Base-by-base conservation (phyloP, 2,888 invertebrate species). In the Synergus japonicus region DNA sequence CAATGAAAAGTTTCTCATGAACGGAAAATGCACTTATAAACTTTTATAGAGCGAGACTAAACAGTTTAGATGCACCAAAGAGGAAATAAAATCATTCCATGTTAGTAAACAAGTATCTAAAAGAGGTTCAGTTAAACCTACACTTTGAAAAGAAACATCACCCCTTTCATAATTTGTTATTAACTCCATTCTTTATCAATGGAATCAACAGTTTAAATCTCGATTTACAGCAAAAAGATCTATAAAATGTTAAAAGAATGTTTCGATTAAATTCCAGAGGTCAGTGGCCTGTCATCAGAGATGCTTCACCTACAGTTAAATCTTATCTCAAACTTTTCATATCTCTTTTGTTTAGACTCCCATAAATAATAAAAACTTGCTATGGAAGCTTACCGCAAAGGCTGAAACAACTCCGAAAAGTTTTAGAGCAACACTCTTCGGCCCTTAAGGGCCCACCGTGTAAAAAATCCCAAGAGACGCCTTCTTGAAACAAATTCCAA, bases 391-490 rank as follows among this genome's bases (percentile, higher is more conserved):
- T 46, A 73, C 73, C 73, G 37, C 73, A 9, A 73, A 73, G 44
- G n/a, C 44, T 9, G 44, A 67, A 44, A 54, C 54, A 43, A 69
- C 49, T 49, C 10, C 37, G 29, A 3, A 29, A 73, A 73, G 73
- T 73, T 54, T 73, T 54, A 54, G 37, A 49, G 73, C 73, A 73
- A 29, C 29, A n/a, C 44, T 49, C 46, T 73, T 73, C 73, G 73
- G 73, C 73, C 73, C 73, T 73, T 37, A 29, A 73, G 73, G 73
- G 73, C 73, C 73, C 73, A 73, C 73, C 44, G 60, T 67, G 73
- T 73, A 54, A 73, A 73, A 37, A 73, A 73, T 73, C 54, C 73
- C 73, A 73, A 73, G 49, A 73, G 73, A 73, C n/a, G 54, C 15
- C 49, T 54, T 8, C 49, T 73, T 73, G 49, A 49, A 73, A 37